Base-by-base conservation (phyloP, 2,113 vertebrate genomes). In the Sylvilagus bachmani region DNA sequence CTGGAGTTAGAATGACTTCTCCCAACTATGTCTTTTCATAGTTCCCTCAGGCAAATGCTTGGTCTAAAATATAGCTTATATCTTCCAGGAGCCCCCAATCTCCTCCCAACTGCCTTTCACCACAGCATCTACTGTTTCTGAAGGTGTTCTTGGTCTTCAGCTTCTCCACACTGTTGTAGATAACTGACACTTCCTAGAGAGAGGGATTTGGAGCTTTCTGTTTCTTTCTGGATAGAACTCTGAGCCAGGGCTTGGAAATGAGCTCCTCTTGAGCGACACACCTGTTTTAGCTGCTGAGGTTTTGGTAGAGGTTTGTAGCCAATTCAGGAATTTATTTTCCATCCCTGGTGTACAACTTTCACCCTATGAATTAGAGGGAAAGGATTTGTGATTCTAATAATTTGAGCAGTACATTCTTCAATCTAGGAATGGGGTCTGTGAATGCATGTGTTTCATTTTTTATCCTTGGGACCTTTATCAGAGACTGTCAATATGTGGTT, bases 271-370 rank as follows among this genome's bases (percentile, higher is more conserved):
- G 29, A 79, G 44, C 19, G n/a, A 64, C 16, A 8, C 3, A 14
- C 7, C 33, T 38, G 0, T 5, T 13, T 33, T 81, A 36, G 1
- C 31, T 49, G 10, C 10, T 90, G 1, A 49, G 22, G 9, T 36
- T 14, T 10, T 53, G 64, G 1, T 25, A 51, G 55, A 29, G 29
- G 22, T 1, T 7, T 3, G 0, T 31, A 55, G 31, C 24, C 71
- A 3, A 2, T 12, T 2, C 25, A 70, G 13, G 0, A 25, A 17
- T 71, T n/a, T 14, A 12, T 7, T 64, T 70, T 3, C 29, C 2
- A 77, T 29, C 81, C 10, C 5, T 75, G 11, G 19, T 29, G 33
- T 22, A n/a, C 14, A 81, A 82, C 5, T 8, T 69, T 12, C 6
- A 89, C 17, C 10, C n/a, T 13, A 75, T n/a, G 36, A 17, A 24